Evolutionary conservation across 2,797 vertebrate genomes (phyloP), one percentile per base, ranked within the genome.

Genomic region (Columba guinea): DNA sequence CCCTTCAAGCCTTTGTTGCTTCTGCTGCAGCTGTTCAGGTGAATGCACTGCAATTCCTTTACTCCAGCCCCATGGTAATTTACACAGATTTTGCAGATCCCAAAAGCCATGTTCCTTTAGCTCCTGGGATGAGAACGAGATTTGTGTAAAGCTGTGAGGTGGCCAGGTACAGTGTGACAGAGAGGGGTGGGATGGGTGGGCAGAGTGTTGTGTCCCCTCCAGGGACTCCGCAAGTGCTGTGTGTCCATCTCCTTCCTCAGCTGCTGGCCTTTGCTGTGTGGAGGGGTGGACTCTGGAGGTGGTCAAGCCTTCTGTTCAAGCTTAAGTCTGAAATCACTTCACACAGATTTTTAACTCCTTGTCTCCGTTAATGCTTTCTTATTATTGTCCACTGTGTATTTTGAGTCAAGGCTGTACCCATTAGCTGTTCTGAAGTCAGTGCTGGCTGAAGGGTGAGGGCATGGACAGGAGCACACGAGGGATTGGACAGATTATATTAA

Each of bases 151-250:
- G 34, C 23, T 48, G 55, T 30, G 51, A 76, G 41, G 28, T 62
- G 32, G 13, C 58, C 2, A 2, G 8, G 10, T 89, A 14, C 0
- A 6, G 28, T 2, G 5, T 19, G 26, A 1, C 39, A 34, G 9
- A 22, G 65, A 44, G 37, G 37, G 13, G 14, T 70, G 22, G 59
- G 35, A 37, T 92, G 75, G 30, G 49, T n/a, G 18, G 60, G 34
- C 53, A 27, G n/a, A 75, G 18, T 53, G 41, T 63, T 11, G 44
- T 53, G 22, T 23, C 32, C 20, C n/a, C 22, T 55, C 6, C 11
- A 27, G 60, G 12, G 56, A 8, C 34, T 77, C 24, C 44, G 63
- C 0, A 1, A 2, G 17, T 32, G 9, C 13, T 75, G 20, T 34
- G 5, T 19, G 5, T 37, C 21, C n/a, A 6, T 39, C 32, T 90